Evolutionary conservation across 2,113 vertebrate species (phyloP).

Genomic region (Lophotis ruficrista): DNA sequence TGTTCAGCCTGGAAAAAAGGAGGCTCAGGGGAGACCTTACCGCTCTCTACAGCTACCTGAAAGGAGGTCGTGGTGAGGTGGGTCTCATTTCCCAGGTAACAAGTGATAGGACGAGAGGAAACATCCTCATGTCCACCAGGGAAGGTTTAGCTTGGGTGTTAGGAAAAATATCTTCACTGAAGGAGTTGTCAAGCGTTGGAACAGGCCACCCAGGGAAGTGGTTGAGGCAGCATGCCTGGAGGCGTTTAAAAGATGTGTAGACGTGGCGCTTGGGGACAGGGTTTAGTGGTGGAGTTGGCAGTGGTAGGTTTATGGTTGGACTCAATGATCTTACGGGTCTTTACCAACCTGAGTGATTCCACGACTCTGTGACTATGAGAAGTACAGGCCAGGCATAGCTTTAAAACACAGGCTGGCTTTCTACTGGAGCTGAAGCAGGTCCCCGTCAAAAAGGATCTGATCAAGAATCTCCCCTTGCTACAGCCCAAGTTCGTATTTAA

Average conservation of each 20-base stretch:
- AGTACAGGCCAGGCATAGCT: background rate
- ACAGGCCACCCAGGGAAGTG: background rate
- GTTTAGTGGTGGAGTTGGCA: background rate
- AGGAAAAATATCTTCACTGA: background rate
- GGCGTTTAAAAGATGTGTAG: background rate
- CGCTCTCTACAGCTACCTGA: background rate
- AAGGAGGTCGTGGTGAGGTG: background rate
- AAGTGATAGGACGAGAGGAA: too few relatives aligned
- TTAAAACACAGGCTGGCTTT: background rate
- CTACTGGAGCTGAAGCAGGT: background rate
- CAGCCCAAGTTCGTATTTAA: background rate
- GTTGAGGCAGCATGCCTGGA: background rate
- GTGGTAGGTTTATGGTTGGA: background rate
- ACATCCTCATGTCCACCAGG: too few relatives aligned
- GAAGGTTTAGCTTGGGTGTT: background rate
- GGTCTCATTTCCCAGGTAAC: background rate
- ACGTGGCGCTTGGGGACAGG: background rate
- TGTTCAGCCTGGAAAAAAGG: background rate
- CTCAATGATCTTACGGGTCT: background rate
- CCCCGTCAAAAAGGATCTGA: background rate
- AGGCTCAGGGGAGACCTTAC: background rate
- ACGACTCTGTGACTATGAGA: background rate
- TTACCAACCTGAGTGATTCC: background rate
- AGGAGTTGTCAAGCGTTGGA: background rate
- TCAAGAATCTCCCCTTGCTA: background rate